These are phyloP conservation scores for Microplitis demolitor DNA, from an alignment of 1,140 invertebrate genomes.

Conservation along the genomic window DNA sequence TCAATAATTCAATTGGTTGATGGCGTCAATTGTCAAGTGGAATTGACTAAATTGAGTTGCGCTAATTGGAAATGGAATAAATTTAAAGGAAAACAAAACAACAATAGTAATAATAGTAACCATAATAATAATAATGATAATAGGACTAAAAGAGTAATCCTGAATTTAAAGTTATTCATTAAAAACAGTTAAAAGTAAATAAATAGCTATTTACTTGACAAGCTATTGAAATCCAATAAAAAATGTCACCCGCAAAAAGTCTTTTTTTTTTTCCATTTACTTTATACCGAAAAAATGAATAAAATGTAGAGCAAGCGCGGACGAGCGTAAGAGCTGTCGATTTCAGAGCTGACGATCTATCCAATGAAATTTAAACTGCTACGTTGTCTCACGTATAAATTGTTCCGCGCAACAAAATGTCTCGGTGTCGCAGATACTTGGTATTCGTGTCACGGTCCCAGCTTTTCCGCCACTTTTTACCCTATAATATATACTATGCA, in stretches of 20 bases:
- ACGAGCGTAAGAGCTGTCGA: conserved; percentile 15
- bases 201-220: conserved; percentile 14
- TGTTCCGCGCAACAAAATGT: conserved; percentile 8
- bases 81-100: background rate
- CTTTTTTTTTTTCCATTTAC: conserved; percentile 1
- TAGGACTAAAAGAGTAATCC: background rate
- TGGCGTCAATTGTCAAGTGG: conserved; percentile 10
- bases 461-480: background rate
- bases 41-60: conserved; percentile 11
- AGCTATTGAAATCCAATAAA: conserved; percentile 22
- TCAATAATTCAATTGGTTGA: conserved; percentile 19
- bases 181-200: background rate
- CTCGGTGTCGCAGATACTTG: background rate
- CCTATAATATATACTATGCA: no score
- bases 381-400: conserved; percentile 22
- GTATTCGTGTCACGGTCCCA: conserved; percentile 12
- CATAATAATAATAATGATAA: no score
- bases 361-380: conserved; percentile 10
- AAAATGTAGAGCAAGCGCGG: background rate
- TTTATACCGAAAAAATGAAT: no score
- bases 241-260: background rate
- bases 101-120: no score
- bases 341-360: conserved; percentile 4
- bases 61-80: conserved; percentile 4
- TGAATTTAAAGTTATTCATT: no score